Conservation (phyloP, 2,888 invertebrate species). For the Coenonympha arcania region DNA sequence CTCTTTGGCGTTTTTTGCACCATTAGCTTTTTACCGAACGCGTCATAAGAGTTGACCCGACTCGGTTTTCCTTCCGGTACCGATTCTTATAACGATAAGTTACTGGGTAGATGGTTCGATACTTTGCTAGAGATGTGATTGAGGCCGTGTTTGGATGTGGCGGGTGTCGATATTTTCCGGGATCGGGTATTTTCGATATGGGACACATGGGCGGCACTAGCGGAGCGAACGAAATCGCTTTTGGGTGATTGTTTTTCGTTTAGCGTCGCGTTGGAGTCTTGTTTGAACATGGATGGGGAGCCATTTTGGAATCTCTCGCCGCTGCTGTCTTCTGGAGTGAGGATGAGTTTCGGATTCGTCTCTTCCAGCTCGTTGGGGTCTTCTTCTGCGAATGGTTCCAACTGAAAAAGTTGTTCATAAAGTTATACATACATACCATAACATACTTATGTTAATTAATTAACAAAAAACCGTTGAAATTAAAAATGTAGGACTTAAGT, state of each 20-base stretch:
- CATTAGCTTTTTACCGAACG: constrained; percentile 54
- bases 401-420: too few relatives aligned
- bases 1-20: constrained; percentile 74
- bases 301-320: constrained; percentile 48
- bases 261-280: constrained; percentile 41
- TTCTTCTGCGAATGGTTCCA: constrained; percentile 59
- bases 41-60: constrained; percentile 54
- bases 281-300: constrained; percentile 53
- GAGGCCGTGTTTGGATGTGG: constrained; percentile 58
- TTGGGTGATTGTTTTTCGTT: constrained; percentile 40
- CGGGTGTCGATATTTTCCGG: constrained; percentile 56
- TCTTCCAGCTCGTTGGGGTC: constrained; percentile 47
- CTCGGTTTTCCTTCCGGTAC: constrained; percentile 77
- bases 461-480: too few relatives aligned
- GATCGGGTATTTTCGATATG: constrained; percentile 49
- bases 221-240: constrained; percentile 75
- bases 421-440: too few relatives aligned
- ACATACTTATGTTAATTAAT: too few relatives aligned
- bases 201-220: constrained; percentile 80
- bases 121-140: constrained; percentile 76
- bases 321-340: constrained; percentile 51
- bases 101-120: constrained; percentile 76
- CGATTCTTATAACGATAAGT: constrained; percentile 76
- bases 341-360: constrained; percentile 42
- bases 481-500: too few relatives aligned